Percentiles rank a stretch among this genome's conserved stretches.
These are phyloP conservation scores for Candidula unifasciata DNA, from an alignment of 2,888 invertebrate genomes.

Conservation along the genomic window DNA sequence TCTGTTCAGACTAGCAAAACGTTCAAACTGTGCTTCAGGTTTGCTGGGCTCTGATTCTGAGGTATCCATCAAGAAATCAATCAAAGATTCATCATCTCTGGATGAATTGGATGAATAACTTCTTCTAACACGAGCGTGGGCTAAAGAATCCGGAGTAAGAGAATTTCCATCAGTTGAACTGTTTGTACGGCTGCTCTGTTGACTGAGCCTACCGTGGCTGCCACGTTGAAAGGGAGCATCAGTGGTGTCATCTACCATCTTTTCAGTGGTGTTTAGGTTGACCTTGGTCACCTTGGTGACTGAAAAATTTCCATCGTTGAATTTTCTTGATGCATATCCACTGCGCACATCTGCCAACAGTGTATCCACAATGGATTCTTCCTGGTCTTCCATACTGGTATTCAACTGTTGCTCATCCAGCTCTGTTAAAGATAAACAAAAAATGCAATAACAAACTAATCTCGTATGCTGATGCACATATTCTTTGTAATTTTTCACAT, in stretches of 20 bases:
- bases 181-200: conserved; percentile 55
- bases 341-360: conserved; percentile 74
- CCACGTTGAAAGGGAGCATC: conserved; percentile 59
- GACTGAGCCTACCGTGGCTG: conserved; percentile 63
- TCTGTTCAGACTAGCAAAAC: conserved; percentile 68
- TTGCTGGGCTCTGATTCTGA: conserved; percentile 57
- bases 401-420: conserved; percentile 57
- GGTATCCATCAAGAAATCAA: conserved; percentile 67
- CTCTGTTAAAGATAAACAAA: conserved; percentile 34
- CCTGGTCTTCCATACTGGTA: conserved; percentile 57
- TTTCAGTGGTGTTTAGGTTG: conserved; percentile 59
- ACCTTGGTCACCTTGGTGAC: conserved; percentile 72
- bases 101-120: conserved; percentile 64
- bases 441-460: too few relatives aligned
- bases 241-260: not conserved
- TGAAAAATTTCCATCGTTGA: conserved; percentile 69
- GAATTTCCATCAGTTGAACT: conserved; percentile 31
- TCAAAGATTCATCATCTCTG: conserved; percentile 63
- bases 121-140: conserved; percentile 57
- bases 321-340: conserved; percentile 69
- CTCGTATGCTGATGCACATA: too few relatives aligned
- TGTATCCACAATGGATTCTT: conserved; percentile 73
- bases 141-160: conserved; percentile 54
- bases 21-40: conserved; percentile 62
- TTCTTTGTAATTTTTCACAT: too few relatives aligned